Evolutionary conservation across 2,797 vertebrate species (phyloP).

Genomic region (Phyllotis vaccarum): DNA sequence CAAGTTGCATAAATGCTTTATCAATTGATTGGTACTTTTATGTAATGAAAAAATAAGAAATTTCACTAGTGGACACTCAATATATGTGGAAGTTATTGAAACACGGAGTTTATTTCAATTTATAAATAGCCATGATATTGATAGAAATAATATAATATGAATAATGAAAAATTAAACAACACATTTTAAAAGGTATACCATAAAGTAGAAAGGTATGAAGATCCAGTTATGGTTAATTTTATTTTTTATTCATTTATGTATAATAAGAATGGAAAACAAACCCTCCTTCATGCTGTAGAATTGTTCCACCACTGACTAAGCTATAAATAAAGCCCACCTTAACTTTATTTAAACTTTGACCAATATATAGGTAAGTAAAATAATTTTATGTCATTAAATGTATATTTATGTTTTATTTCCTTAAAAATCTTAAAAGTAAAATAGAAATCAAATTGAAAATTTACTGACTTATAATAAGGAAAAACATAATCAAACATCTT

Average conservation of each 20-base stretch:
- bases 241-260: neutral
- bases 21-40: neutral
- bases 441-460: conserved; percentile 23
- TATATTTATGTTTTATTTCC: neutral
- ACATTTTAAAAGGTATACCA: neutral
- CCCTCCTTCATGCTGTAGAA: neutral
- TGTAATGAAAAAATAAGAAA: neutral
- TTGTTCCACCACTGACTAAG: neutral
- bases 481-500: neutral
- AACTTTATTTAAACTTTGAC: neutral
- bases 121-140: conserved; percentile 25
- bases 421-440: neutral
- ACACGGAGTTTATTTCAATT: neutral
- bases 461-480: neutral
- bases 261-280: neutral
- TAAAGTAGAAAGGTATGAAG: neutral
- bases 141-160: neutral
- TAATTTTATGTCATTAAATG: neutral
- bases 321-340: neutral
- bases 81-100: neutral
- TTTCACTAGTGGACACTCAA: conserved; percentile 9
- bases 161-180: neutral
- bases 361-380: neutral
- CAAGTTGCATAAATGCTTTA: neutral
- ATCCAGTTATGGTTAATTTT: neutral